Base-by-base conservation (phyloP, 2,797 vertebrate genomes). In the Phrynocephalus guinanensis region DNA sequence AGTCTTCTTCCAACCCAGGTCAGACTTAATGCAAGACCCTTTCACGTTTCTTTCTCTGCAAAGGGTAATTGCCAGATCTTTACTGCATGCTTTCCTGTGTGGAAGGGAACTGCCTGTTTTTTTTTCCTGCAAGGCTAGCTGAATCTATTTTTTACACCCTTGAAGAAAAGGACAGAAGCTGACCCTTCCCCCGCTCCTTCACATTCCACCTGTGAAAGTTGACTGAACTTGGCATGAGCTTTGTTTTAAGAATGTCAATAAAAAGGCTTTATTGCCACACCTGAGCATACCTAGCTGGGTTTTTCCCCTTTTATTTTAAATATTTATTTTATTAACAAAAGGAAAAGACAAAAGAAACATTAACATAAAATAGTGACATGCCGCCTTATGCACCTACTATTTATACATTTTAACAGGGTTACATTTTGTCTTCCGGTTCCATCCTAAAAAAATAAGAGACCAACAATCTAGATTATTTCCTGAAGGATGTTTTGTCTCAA, bases 21-120 rank as follows among this genome's bases (percentile, higher is more conserved):
- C 66, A 90, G 86, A 38, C 56, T 82, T 50, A 71, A 60, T 3
- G 86, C 83, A 87, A 50, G 0, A 1, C 1, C 26, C 90, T 86
- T 70, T 73, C 4, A 26, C 77, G 84, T 60, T 90, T 30, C 79
- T 85, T 60, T 67, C 75, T 83, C 71, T 85, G 20, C 15, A 28
- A 44, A 44, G 50, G 8, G 44, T 67, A 83, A 76, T 72, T 88
- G 48, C 6, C 89, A 93, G 87, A 83, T 81, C 30, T 73, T 26
- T 85, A 85, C 91, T 76, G 86, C 70, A 92, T 1, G 63, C 18
- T 22, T 63, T 10, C 80, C 33, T 67, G 1, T 28, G 22, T 8
- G 81, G 75, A 86, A 66, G 33, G 87, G 83, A 30, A 90, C 50
- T 7, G 78, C 86, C 82, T 2, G 38, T 1, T 44, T 44, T 2